Base-by-base conservation (phyloP, 2,888 invertebrate species). In the Cryptocephalus primarius region DNA sequence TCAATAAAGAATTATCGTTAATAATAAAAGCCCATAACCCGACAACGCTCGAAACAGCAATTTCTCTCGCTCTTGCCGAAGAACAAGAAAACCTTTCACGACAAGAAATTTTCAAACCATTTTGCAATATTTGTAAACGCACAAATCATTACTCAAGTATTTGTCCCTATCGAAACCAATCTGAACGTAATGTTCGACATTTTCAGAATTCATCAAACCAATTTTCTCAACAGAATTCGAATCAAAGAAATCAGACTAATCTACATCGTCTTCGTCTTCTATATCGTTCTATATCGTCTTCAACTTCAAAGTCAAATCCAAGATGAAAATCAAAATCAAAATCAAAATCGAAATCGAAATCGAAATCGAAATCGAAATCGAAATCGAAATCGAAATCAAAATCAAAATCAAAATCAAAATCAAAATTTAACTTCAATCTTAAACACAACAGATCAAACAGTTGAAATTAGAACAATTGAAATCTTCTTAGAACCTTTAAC, bases 381-480 rank as follows among this genome's bases (percentile, higher is more conserved):
- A n/a, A n/a, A n/a, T n/a, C n/a, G n/a, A n/a, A n/a, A n/a, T n/a
- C n/a, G n/a, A n/a, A n/a, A n/a, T n/a, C n/a, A n/a, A n/a, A n/a
- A n/a, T n/a, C n/a, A n/a, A n/a, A n/a, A n/a, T n/a, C n/a, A n/a
- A n/a, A n/a, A n/a, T n/a, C n/a, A n/a, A n/a, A n/a, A n/a, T n/a
- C 31, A 41, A 9, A 49, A 50, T 9, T 22, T 51, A n/a, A 55
- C 52, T 11, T 49, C 55, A 22, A 47, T 55, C 34, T 32, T 53
- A 44, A 55, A 54, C 46, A 52, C 51, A 12, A 44, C 50, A 13
- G 48, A 56, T 46, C 45, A 53, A 43, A 33, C 43, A 45, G 46
- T 53, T 40, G 22, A 48, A 40, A 53, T 52, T 22, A 22, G 6
- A 22, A 22, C 22, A 22, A 22, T 22, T 22, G 22, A 22, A 22